Evolutionary conservation across 2,888 invertebrate genomes (phyloP).

Genomic region (Cordilura impudica): DNA sequence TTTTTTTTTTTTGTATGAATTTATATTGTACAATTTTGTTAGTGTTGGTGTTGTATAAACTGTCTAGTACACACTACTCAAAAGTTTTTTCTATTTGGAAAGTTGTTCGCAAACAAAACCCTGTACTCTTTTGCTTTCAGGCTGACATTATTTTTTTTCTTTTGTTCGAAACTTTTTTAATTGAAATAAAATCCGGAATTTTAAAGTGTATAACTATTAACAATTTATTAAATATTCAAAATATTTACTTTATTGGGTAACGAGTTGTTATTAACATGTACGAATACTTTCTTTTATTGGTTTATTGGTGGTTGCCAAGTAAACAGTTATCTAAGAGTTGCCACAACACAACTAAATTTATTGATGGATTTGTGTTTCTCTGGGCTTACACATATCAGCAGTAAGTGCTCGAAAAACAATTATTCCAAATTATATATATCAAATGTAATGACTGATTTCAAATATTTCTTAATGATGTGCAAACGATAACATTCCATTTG

Average conservation of each 20-base stretch:
- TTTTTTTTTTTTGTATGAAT: constrained; percentile 29
- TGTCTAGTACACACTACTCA: constrained; percentile 49
- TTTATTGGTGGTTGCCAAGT: constrained; percentile 20
- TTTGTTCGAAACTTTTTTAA: not conserved
- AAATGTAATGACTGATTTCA: too few species aligned
- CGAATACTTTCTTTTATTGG: constrained; percentile 43
- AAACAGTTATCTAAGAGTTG: not conserved
- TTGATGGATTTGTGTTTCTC: not conserved
- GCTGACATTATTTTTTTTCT: not conserved
- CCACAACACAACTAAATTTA: not conserved
- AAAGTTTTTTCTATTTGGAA: constrained; percentile 43
- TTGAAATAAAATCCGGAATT: not conserved
- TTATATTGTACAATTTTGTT: constrained; percentile 40
- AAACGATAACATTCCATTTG: too few species aligned
- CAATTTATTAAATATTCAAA: constrained; percentile 41
- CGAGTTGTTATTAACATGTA: constrained; percentile 31
- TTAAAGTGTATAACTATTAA: not conserved
- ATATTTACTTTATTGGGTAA: constrained; percentile 60
- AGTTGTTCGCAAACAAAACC: constrained; percentile 53
- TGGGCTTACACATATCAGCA: not conserved
- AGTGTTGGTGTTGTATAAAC: constrained; percentile 57
- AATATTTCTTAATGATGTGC: too few species aligned
- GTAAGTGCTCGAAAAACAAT: too few species aligned
- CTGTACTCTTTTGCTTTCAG: constrained; percentile 40
- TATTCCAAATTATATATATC: too few species aligned